Percentiles rank a stretch among this genome's conserved stretches.
Conservation (phyloP, 2,113 vertebrate species). For the Baryphthengus martii region DNA sequence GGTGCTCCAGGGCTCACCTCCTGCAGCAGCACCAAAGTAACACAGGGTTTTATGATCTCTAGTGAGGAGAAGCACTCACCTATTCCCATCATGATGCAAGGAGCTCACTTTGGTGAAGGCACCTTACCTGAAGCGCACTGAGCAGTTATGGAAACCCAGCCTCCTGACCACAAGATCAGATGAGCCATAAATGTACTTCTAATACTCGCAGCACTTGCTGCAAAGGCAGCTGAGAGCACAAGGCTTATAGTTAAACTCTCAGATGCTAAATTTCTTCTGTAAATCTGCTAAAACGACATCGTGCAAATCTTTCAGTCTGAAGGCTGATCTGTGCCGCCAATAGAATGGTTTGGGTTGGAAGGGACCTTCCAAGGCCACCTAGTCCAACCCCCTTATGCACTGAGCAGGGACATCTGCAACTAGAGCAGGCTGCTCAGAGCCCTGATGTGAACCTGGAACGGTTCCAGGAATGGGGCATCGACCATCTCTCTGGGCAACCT, state of each 20-base stretch:
- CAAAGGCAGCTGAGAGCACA: accelerated
- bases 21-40: not conserved
- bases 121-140: too few species aligned
- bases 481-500: not conserved
- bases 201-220: not conserved
- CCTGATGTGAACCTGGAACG: too few species aligned
- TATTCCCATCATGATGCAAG: not conserved
- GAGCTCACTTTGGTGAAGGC: not conserved
- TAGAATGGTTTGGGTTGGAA: too few species aligned
- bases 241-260: not conserved
- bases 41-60: not conserved
- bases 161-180: not conserved
- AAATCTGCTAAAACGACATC: not conserved
- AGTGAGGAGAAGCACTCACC: too few species aligned
- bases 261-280: not conserved
- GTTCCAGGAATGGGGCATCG: too few species aligned
- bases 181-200: too few species aligned
- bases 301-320: not conserved
- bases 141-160: not conserved
- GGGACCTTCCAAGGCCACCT: too few species aligned
- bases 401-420: too few species aligned
- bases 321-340: not conserved
- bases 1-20: not conserved
- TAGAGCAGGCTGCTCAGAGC: too few species aligned
- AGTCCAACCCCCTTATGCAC: too few species aligned